Base-by-base conservation (phyloP, 2,888 invertebrate genomes). In the Nebria salina region DNA sequence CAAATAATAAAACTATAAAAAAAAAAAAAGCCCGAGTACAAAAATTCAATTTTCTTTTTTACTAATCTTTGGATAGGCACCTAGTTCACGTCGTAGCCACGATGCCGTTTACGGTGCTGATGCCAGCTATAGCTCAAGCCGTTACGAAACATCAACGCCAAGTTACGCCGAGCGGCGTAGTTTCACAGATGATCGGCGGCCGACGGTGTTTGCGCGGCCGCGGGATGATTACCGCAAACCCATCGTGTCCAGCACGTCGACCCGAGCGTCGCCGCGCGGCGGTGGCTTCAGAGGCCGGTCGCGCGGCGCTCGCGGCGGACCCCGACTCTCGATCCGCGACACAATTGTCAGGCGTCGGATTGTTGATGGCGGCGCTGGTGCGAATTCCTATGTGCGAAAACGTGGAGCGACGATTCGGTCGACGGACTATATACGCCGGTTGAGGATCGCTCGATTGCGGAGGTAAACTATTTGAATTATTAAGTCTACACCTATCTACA, bases 91-190 rank as follows among this genome's bases (percentile, higher is more conserved):
- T 83, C 82, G 83, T 70, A 83, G 83, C 77, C 86, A 86, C 84
- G 86, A 86, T 80, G 84, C 84, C 79, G 83, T 83, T 79, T 84
- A 91, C 89, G 91, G 91, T 86, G 90, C 90, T 87, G 90, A 90
- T 84, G 91, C 91, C 88, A 91, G 91, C 88, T 90, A 91, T 87
- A 90, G 90, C 86, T 87, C 90, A 87, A 87, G 91, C 87, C 91
- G 92, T 86, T 92, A 92, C 89, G 92, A 92, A 83, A 89, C 89
- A 88, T 90, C 91, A 87, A 88, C 90, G 85, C 89, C 90, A 84
- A 89, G 89, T 85, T 91, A 90, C 85, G 90, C 91, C 84, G 92
- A 92, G 83, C 89, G 91, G 83, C 87, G 89, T 85, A 90, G 92
- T 84, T 92, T 91, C 85, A 91, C 91, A 84, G 88, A 89, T 84